Percentiles rank a stretch among this genome's conserved stretches.
Conservation (phyloP, 2,113 vertebrate species). For the Hippoglossus stenolepis region DNA sequence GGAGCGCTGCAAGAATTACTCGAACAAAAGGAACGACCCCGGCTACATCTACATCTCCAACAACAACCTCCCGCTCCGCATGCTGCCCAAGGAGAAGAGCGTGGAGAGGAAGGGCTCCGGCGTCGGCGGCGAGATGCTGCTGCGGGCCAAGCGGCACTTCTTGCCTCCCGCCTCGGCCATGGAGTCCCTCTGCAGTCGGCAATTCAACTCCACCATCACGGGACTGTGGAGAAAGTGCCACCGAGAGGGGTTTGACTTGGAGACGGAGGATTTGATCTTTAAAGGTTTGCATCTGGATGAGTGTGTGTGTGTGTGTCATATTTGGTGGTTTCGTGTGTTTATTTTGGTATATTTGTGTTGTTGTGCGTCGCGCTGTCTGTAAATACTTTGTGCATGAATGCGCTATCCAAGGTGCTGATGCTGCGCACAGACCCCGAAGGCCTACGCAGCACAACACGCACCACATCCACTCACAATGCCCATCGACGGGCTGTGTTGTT, state of each 20-base stretch:
- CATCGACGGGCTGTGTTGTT: slow-evolving; percentile 46
- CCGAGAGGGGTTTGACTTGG: slow-evolving; percentile 88
- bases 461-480: slow-evolving; percentile 35
- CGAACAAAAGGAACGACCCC: slow-evolving; percentile 89
- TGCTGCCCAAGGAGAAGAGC: slow-evolving; percentile 77
- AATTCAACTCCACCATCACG: slow-evolving; percentile 90
- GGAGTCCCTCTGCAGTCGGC: slow-evolving; percentile 91
- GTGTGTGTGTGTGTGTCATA: neutral
- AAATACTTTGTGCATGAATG: slow-evolving; percentile 54
- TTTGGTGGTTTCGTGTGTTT: slow-evolving; percentile 13
- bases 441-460: slow-evolving; percentile 61
- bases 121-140: slow-evolving; percentile 59
- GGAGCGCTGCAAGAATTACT: slow-evolving; percentile 90
- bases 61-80: slow-evolving; percentile 89
- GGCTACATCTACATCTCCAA: slow-evolving; percentile 91
- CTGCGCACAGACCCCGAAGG: slow-evolving; percentile 63
- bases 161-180: slow-evolving; percentile 81
- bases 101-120: slow-evolving; percentile 60
- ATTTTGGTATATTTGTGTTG: slow-evolving; percentile 33
- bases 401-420: slow-evolving; percentile 83
- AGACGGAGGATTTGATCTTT: slow-evolving; percentile 90
- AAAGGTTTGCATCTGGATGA: slow-evolving; percentile 79
- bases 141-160: slow-evolving; percentile 80
- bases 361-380: slow-evolving; percentile 22
- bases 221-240: slow-evolving; percentile 92